These are phyloP conservation scores for Pionites leucogaster DNA, from an alignment of 2,113 vertebrate species.

Conservation along the genomic window DNA sequence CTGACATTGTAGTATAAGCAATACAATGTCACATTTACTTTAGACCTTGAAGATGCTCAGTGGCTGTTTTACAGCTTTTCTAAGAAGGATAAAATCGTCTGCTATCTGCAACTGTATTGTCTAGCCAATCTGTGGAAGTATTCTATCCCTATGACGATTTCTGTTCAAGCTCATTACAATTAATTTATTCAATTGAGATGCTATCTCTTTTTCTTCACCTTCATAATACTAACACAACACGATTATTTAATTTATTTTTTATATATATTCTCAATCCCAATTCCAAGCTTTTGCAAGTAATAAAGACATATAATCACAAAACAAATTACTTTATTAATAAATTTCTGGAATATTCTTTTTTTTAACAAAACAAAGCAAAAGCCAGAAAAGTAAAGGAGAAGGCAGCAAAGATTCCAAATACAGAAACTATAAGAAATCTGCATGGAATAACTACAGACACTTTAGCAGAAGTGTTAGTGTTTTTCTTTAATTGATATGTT, in stretches of 20 bases:
- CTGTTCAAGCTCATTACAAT: constrained; percentile 8
- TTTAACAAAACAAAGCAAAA: not conserved
- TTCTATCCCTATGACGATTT: constrained; percentile 20
- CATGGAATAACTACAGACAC: not conserved
- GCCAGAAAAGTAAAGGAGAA: not conserved
- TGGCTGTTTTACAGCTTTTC: constrained; percentile 19
- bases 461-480: not conserved
- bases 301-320: not conserved
- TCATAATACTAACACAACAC: not conserved
- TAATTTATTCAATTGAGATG: constrained; percentile 3
- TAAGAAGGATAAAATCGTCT: constrained; percentile 18
- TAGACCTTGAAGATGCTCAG: constrained; percentile 26
- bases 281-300: not conserved
- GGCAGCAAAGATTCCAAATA: not conserved
- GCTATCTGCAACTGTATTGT: constrained; percentile 19
- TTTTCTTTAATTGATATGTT: not conserved
- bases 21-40: not conserved
- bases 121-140: constrained; percentile 17
- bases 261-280: not conserved
- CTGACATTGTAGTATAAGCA: not conserved
- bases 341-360: not conserved
- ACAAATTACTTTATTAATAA: not conserved
- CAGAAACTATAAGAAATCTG: not conserved
- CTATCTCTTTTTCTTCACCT: constrained; percentile 12
- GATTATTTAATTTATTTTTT: not conserved